phyloP scores from a whole-genome alignment of 2,113 vertebrate species.

The Cnemophilus loriae region DNA sequence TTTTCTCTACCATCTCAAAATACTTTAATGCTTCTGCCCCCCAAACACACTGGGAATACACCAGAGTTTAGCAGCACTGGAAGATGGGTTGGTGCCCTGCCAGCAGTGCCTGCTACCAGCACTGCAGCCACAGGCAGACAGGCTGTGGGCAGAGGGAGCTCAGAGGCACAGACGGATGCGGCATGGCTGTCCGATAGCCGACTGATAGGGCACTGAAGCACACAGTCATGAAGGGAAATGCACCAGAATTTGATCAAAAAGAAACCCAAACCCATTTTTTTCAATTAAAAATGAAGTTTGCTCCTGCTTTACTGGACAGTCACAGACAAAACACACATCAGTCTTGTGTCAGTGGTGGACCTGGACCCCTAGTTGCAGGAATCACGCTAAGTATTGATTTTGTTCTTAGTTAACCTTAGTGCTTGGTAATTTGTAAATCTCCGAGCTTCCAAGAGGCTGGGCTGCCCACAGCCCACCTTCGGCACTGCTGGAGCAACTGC shows the following conservation, averaged over 20 bases:
- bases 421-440: neutral
- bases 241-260: neutral
- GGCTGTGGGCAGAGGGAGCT: neutral
- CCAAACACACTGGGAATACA: rapidly evolving
- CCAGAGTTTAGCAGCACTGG: neutral
- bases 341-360: neutral
- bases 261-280: neutral
- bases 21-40: neutral
- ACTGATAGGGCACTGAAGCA: rapidly evolving
- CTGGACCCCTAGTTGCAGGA: neutral
- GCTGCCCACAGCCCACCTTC: rapidly evolving
- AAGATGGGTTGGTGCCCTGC: rapidly evolving
- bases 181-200: rapidly evolving
- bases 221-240: neutral
- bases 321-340: neutral
- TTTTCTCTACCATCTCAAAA: neutral
- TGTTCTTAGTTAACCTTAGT: neutral
- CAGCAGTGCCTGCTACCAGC: neutral
- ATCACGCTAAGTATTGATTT: rapidly evolving
- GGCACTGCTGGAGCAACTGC: neutral
- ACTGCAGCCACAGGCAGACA: rapidly evolving
- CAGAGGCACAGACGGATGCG: rapidly evolving
- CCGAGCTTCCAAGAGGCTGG: neutral
- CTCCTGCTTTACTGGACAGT: neutral
- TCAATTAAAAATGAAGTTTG: neutral